Conservation (phyloP, 2,888 invertebrate species). For the Globia sparganii region DNA sequence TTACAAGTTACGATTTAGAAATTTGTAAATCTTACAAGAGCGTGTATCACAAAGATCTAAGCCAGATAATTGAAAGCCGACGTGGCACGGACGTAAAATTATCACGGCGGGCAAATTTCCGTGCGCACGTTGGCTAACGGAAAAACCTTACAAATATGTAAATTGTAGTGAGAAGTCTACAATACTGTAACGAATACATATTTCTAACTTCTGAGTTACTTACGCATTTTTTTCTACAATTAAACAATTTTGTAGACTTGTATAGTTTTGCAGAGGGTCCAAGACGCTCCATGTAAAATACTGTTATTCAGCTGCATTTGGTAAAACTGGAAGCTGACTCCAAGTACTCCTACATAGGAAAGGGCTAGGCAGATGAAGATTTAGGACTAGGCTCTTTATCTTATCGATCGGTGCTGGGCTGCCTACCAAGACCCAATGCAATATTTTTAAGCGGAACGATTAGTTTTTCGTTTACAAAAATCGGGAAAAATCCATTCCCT, state of each 20-base stretch:
- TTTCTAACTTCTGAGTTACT: neutral
- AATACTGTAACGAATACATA: neutral
- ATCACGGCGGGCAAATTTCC: neutral
- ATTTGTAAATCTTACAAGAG: neutral
- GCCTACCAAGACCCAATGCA: neutral
- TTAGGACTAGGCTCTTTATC: neutral
- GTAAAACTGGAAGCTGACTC: neutral
- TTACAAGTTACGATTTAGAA: too few species aligned
- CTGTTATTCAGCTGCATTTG: neutral
- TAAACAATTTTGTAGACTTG: neutral
- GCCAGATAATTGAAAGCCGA: neutral
- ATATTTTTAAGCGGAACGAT: neutral
- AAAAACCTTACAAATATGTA: neutral
- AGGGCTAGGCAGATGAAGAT: neutral
- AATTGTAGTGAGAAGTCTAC: neutral
- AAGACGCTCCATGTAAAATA: neutral
- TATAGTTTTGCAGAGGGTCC: neutral
- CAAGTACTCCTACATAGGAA: neutral
- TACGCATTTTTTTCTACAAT: neutral
- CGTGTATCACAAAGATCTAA: neutral
- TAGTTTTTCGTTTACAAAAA: neutral
- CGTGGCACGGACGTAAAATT: neutral
- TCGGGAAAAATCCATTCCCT: constrained; percentile 37
- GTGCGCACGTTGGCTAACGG: neutral
- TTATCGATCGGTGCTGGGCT: neutral